A percentile compares a stretch with the other conserved stretches of the same genome.
These are phyloP conservation scores for Steinernema scapterisci DNA, from an alignment of 2,888 invertebrate species.

Conservation along the genomic window DNA sequence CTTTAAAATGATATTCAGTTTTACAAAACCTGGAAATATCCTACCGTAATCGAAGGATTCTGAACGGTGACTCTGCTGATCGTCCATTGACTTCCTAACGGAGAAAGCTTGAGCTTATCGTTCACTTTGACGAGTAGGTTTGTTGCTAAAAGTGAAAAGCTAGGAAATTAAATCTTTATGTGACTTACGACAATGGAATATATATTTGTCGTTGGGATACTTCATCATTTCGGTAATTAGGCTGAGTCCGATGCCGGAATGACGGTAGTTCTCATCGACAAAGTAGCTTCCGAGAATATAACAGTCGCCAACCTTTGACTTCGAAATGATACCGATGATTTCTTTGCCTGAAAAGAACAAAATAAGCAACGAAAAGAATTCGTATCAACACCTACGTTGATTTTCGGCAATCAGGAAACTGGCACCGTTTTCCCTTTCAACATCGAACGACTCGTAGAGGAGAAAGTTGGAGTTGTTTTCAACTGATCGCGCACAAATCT, in stretches of 20 bases:
- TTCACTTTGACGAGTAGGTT: neutral
- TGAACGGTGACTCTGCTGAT: neutral
- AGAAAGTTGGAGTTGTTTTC: constrained; percentile 10
- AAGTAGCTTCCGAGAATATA: constrained; percentile 36
- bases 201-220: neutral
- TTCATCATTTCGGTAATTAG: constrained; percentile 34
- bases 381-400: neutral
- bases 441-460: neutral
- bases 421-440: neutral
- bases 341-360: constrained; percentile 34
- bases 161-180: too few relatives aligned
- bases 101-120: neutral
- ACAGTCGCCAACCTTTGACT: neutral
- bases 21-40: too few relatives aligned
- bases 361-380: too few relatives aligned
- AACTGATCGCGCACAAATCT: constrained; percentile 5
- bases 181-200: constrained; percentile 12
- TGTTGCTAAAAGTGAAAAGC: neutral
- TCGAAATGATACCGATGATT: constrained; percentile 38
- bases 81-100: neutral
- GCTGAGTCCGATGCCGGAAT: constrained; percentile 39
- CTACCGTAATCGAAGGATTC: too few relatives aligned
- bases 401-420: neutral
- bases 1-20: too few relatives aligned
- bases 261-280: constrained; percentile 40